Evolutionary conservation across 2,888 invertebrate genomes (phyloP).

Genomic region (Micropterix aruncella): DNA sequence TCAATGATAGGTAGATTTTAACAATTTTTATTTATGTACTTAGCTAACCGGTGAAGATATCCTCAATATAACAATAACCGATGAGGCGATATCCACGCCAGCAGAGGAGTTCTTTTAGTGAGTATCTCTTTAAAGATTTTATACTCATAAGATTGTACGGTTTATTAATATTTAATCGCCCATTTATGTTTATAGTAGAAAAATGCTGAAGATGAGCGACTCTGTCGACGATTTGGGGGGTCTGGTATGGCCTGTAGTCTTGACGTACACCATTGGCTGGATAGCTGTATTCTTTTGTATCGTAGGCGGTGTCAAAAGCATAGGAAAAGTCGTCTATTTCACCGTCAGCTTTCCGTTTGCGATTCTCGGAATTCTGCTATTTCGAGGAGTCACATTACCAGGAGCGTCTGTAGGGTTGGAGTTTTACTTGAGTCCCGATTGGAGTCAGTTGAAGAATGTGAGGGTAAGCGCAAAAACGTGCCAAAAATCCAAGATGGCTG

Average conservation of each 20-base stretch:
- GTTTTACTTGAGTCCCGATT: slow-evolving; percentile 69
- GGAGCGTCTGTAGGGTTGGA: slow-evolving; percentile 63
- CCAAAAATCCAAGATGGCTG: slow-evolving; percentile 4
- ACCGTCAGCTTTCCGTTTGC: slow-evolving; percentile 75
- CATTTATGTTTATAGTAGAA: slow-evolving; percentile 41
- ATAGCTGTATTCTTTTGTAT: slow-evolving; percentile 70
- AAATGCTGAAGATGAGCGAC: slow-evolving; percentile 62
- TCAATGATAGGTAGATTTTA: too few species aligned
- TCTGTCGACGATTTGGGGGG: slow-evolving; percentile 61
- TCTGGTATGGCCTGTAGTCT: slow-evolving; percentile 69
- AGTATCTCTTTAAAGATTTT: too few species aligned
- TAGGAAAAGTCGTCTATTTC: slow-evolving; percentile 76
- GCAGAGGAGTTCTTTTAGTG: slow-evolving; percentile 79
- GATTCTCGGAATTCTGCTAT: slow-evolving; percentile 53
- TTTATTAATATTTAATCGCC: slow-evolving; percentile 6
- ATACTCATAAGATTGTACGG: slow-evolving; percentile 1
- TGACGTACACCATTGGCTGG: slow-evolving; percentile 66
- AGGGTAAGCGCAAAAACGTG: slow-evolving; percentile 32
- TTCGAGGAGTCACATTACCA: slow-evolving; percentile 67
- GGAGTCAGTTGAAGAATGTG: slow-evolving; percentile 59
- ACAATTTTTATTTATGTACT: slow-evolving; percentile 15
- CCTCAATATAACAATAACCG: slow-evolving; percentile 20
- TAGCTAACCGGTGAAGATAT: slow-evolving; percentile 26
- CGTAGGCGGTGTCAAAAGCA: slow-evolving; percentile 75
- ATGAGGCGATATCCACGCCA: slow-evolving; percentile 43